Evolutionary conservation across 2,888 invertebrate genomes (phyloP), one percentile per base, ranked within the genome.

Genomic region (Zeuzera pyrina): DNA sequence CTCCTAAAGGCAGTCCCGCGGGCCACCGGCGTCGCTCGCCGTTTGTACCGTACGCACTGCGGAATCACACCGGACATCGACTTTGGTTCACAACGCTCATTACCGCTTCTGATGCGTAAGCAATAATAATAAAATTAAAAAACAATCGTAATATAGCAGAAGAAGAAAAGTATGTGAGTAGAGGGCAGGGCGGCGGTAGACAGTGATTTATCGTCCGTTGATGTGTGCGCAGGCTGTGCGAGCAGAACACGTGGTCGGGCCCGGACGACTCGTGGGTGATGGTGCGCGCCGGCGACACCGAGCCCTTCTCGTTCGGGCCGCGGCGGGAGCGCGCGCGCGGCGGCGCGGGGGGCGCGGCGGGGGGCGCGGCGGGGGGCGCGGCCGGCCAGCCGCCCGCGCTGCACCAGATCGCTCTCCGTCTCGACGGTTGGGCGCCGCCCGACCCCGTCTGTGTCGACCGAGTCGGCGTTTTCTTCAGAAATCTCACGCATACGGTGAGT

Each of bases 361-460:
- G 90, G 54, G 89, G 89, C 37, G 69, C 88, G 36, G 85, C 90
- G 52, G 89, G 89, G 29, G 91, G 90, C 65, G 69, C 88, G 35
- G 84, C 90, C 54, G 89, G 89, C 37, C 93, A 93, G 64, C 88
- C 89, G 55, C 85, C 91, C 46, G 86, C 89, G 52, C 87, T 93
- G 54, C 95, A 96, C 81, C 96, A 97, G 71, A 87, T 99, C 40
- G 88, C 91, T 23, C 92, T 98, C 22, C 87, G 92, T 32, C 91
- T 98, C 12, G 93, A 95, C 47, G 96, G 95, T 31, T 98, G 97
- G 96, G 87, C 90, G 42, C 78, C 87, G 45, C 88, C 95, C 30
- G 89, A 91, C 45, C 95, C 98, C 1, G 92, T 99, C 10, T 94
- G 96, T 5, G 94, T 99, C 0, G 98, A 99, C 73, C 91, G 94